Evolutionary conservation across 2,888 invertebrate species (phyloP), one percentile per base, ranked within the genome.

Genomic region (Abrostola triplasia): DNA sequence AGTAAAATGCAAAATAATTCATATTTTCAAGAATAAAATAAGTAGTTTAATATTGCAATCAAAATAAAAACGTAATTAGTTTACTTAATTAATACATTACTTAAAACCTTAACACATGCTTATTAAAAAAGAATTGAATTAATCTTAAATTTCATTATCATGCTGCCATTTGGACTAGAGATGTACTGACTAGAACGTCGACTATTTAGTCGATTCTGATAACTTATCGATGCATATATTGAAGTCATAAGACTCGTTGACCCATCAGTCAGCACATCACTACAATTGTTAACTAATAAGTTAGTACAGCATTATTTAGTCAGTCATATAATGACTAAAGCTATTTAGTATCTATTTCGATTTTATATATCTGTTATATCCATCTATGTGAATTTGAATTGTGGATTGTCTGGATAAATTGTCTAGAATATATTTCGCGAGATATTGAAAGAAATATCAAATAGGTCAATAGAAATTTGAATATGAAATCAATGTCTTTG

Each of bases 111-210:
- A 40, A 24, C 10, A 9, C 48, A 42, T 68, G 48, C 35, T 60
- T 13, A 62, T 13, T 13, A 49, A 47, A 50, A 55, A 52, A 38
- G 38, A 47, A 12, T 50, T 64, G 12, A 54, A 36, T 50, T 36
- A 53, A 60, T 59, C 13, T 11, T 56, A 40, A 35, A 35, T 6
- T 24, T 47, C 0, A 50, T 59, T 47, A 55, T 58, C 42, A 58
- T 44, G 13, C 52, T 58, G 59, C 37, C 63, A 56, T 51, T 49
- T 56, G 41, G 69, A 79, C 65, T 79, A 76, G 68, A 66, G 59
- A 68, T 68, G 79, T 49, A 61, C 73, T 55, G 62, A 63, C 65
- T 64, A 42, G 48, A 64, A 52, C 51, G 38, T 50, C 50, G 40
- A 58, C 11, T 42, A 40, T 35, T n/a, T 55, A 62, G 44, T 59